phyloP scores from a whole-genome alignment of 2,888 invertebrate genomes.

The Diarsia mendica region DNA sequence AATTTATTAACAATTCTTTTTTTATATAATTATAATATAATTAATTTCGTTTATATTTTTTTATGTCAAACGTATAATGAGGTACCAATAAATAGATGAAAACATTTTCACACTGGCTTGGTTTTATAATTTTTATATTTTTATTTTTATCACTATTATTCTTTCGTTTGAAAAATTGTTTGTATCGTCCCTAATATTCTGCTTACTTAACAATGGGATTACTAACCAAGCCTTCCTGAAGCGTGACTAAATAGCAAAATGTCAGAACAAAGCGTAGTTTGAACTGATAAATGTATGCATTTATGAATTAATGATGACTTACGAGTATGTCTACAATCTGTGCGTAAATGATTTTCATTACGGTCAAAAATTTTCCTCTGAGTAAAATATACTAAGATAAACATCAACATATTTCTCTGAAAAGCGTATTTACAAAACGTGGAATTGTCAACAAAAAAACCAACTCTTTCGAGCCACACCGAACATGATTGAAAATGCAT shows the following conservation, averaged over 20 bases:
- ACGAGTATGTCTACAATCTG: not conserved
- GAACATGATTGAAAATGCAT: not conserved
- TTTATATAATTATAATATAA: too few species aligned
- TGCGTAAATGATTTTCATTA: not conserved
- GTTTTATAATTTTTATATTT: too few species aligned
- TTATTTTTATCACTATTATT: too few species aligned
- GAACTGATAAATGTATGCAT: conserved; percentile 14
- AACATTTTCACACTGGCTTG: too few species aligned
- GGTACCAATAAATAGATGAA: too few species aligned
- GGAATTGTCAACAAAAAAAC: not conserved
- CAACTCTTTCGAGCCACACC: not conserved
- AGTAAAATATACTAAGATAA: not conserved
- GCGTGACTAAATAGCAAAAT: conserved; percentile 5
- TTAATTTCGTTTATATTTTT: too few species aligned
- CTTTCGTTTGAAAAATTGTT: too few species aligned
- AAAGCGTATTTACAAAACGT: not conserved
- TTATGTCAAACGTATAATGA: too few species aligned
- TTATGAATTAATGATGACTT: not conserved
- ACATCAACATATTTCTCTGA: not conserved
- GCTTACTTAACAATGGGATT: not conserved
- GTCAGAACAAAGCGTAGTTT: conserved; percentile 32
- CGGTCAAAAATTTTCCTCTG: not conserved
- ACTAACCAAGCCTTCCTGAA: not conserved
- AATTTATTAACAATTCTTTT: too few species aligned
- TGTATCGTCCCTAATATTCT: not conserved